Percentiles rank a stretch among this genome's conserved stretches.
Conservation (phyloP, 2,113 vertebrate species). For the Ptyas mucosa region DNA sequence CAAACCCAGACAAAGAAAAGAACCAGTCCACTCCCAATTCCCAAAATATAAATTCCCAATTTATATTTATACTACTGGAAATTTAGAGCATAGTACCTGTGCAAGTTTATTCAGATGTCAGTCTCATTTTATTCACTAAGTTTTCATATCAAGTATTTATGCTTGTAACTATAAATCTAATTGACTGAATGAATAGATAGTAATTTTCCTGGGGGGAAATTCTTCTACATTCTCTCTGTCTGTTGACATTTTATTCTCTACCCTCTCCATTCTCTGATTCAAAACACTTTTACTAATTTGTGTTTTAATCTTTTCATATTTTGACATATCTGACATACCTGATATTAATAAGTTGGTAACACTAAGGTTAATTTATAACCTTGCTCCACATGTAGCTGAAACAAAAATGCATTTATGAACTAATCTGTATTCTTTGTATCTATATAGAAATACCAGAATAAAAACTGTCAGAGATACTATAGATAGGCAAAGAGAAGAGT, state of each 20-base stretch:
- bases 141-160: not conserved
- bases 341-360: conserved; percentile 21
- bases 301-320: conserved; percentile 17
- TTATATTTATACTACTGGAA: not conserved
- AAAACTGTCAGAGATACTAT: not conserved
- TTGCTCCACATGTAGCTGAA: not conserved
- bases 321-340: not conserved
- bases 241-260: not conserved
- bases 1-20: not conserved
- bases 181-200: not conserved
- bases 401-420: not conserved
- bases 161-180: not conserved
- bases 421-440: not conserved
- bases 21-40: not conserved
- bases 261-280: not conserved
- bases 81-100: not conserved
- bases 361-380: not conserved
- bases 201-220: not conserved
- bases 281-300: conserved; percentile 17
- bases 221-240: not conserved
- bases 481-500: not conserved
- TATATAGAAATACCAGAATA: not conserved
- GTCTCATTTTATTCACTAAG: not conserved
- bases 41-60: not conserved
- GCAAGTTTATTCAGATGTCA: not conserved